Evolutionary conservation across 2,888 invertebrate species (phyloP).

Genomic region (Tetanocera ferruginea): DNA sequence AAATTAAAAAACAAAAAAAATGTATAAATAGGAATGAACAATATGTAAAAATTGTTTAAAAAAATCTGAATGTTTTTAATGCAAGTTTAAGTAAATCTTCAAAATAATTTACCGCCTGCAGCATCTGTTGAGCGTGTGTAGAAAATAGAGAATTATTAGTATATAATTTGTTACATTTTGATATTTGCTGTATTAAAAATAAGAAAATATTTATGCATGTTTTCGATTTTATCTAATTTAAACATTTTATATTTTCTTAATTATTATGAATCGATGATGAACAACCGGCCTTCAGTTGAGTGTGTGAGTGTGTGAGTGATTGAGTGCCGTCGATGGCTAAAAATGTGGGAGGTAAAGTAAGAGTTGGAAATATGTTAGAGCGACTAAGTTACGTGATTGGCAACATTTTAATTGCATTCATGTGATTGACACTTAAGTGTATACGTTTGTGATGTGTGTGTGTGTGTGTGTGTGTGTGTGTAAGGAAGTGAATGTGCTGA

Average conservation of each 20-base stretch:
- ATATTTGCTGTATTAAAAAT: slow-evolving; percentile 20
- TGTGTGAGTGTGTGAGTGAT: neutral
- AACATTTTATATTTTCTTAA: slow-evolving; percentile 6
- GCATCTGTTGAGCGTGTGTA: slow-evolving; percentile 65
- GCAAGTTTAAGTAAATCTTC: slow-evolving; percentile 38
- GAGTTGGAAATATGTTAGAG: neutral
- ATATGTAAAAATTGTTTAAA: slow-evolving; percentile 11
- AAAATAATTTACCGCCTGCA: slow-evolving; percentile 64
- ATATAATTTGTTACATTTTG: neutral
- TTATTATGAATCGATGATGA: slow-evolving; percentile 4
- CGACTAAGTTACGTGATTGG: neutral
- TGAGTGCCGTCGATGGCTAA: neutral
- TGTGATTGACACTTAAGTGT: neutral
- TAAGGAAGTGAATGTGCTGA: neutral
- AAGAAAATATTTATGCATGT: neutral
- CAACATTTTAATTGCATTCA: neutral
- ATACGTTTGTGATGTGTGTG: neutral
- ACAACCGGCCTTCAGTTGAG: slow-evolving; percentile 18
- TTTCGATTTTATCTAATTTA: neutral
- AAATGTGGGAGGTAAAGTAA: neutral
- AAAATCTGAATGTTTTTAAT: slow-evolving; percentile 38
- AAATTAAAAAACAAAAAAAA: neutral
- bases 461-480: slow-evolving; percentile 3
- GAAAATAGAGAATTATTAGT: slow-evolving; percentile 34
- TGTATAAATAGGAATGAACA: neutral